Conservation (phyloP, 2,113 vertebrate genomes). For the Python bivittatus region DNA sequence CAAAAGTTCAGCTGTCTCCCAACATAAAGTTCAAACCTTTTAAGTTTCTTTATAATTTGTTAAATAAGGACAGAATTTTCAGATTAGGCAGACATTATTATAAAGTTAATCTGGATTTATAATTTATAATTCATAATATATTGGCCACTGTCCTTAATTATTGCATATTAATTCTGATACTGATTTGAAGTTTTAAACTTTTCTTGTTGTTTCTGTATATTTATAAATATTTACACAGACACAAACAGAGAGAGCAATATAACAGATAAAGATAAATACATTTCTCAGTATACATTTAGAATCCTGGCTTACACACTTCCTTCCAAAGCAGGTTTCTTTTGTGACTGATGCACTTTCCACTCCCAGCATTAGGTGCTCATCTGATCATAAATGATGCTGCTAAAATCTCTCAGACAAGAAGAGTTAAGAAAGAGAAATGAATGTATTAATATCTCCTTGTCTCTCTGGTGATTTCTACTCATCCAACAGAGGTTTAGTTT, state of each 20-base stretch:
- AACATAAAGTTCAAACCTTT: no score
- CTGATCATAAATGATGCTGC: not conserved
- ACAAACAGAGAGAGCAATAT: not conserved
- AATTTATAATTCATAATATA: no score
- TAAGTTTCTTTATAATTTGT: no score
- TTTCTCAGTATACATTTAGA: not conserved
- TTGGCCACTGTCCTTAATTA: not conserved
- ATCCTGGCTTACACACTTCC: not conserved
- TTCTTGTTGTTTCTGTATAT: not conserved
- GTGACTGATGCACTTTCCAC: not conserved
- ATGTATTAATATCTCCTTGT: not conserved
- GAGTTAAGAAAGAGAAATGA: not conserved
- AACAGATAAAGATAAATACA: not conserved
- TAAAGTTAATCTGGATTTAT: no score
- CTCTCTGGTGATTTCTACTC: not conserved
- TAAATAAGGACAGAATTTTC: no score
- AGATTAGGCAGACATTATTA: no score
- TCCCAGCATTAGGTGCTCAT: not conserved
- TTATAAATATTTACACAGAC: not conserved
- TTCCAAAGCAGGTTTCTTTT: not conserved
- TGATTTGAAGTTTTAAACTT: not conserved
- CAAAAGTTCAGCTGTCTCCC: no score
- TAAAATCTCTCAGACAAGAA: not conserved
- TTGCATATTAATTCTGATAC: not conserved
- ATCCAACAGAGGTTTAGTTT: not conserved